Conservation (phyloP, 2,888 invertebrate genomes). For the Rhaphigaster nebulosa region DNA sequence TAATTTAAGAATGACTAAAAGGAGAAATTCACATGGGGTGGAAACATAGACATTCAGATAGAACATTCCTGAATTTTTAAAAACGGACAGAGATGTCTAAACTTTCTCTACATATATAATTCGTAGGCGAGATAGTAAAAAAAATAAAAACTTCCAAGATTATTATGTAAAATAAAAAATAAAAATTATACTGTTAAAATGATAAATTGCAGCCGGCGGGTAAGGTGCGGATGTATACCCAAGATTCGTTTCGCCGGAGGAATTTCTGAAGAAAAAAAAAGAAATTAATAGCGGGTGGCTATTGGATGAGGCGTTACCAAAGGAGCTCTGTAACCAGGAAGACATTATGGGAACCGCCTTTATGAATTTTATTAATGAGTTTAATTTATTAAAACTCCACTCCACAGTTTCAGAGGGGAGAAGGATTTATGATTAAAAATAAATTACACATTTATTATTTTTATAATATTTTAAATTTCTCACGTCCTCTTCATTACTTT, state of each 20-base stretch:
- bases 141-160: not conserved
- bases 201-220: not conserved
- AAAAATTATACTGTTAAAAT: conserved; percentile 32
- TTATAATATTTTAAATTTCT: not conserved
- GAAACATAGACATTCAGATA: not conserved
- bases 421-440: conserved; percentile 24
- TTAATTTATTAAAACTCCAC: conserved; percentile 16
- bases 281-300: not conserved
- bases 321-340: not conserved
- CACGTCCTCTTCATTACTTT: not conserved
- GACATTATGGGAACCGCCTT: conserved; percentile 10
- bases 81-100: not conserved
- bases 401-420: not conserved
- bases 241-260: conserved; percentile 36
- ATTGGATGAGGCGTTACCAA: not conserved
- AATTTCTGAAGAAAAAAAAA: conserved; percentile 20
- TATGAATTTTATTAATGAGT: conserved; percentile 11
- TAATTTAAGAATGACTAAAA: too few relatives aligned
- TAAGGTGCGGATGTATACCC: conserved; percentile 26
- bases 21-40: too few relatives aligned
- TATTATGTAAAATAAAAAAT: conserved; percentile 18
- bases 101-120: not conserved
- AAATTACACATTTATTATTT: conserved; percentile 12
- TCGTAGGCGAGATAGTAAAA: not conserved
- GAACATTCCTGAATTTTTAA: not conserved